Conservation (phyloP, 2,888 invertebrate genomes). For the Cremastobaeus sp. region DNA sequence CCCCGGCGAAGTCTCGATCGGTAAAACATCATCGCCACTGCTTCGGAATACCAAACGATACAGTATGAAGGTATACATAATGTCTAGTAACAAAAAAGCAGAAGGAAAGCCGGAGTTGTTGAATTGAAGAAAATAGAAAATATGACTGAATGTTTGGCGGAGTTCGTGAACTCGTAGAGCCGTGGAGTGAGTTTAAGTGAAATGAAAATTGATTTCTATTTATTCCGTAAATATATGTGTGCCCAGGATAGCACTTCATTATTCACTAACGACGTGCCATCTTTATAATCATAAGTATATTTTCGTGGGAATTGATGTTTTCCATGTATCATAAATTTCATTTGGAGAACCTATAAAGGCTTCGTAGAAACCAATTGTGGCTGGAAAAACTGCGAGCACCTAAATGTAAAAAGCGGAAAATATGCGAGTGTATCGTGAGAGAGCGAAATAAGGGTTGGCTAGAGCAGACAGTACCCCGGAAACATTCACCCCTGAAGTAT, state of each 20-base stretch:
- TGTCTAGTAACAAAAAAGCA: constrained; percentile 46
- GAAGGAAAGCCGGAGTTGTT: constrained; percentile 15
- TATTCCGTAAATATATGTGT: no score
- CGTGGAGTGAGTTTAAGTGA: neutral
- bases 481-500: constrained; percentile 72
- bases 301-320: constrained; percentile 13
- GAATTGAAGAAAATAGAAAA: constrained; percentile 12
- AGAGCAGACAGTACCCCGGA: constrained; percentile 70
- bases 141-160: constrained; percentile 28
- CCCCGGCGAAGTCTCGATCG: constrained; percentile 64
- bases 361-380: constrained; percentile 54
- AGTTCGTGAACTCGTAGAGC: constrained; percentile 13
- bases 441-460: constrained; percentile 64
- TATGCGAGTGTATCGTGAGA: constrained; percentile 65
- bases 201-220: constrained; percentile 15
- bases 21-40: constrained; percentile 73
- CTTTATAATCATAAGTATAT: no score
- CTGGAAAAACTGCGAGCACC: constrained; percentile 58
- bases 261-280: no score
- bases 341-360: constrained; percentile 39
- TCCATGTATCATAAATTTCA: constrained; percentile 33
- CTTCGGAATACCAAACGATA: constrained; percentile 73
- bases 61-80: constrained; percentile 55
- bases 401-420: constrained; percentile 63
- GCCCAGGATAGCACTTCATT: no score